Base-by-base conservation (phyloP, 2,888 invertebrate species). In the Troglohyphantes excavatus region DNA sequence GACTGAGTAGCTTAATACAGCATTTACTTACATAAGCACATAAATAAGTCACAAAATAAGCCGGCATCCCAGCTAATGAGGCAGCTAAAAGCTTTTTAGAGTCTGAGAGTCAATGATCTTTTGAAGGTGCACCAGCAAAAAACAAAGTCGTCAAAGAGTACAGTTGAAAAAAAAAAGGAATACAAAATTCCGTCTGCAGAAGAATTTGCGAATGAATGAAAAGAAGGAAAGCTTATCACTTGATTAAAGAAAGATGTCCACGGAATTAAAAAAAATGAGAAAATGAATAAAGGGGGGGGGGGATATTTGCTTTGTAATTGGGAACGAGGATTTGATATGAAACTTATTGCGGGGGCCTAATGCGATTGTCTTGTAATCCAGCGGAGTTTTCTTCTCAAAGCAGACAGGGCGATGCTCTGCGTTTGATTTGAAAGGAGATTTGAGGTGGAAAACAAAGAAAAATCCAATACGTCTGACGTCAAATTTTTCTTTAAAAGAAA, bases 301-400 rank as follows among this genome's bases (percentile, higher is more conserved):
- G 33, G 33, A 70, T 21, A 46, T 46, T 29, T 21, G 13, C 73
- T 46, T 23, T 19, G 19, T 46, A 73, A 73, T 46, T 73, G 73
- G 73, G 39, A 23, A 19, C 17, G 17, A 73, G 26, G 73, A 73
- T 46, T 73, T 73, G 17, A 5, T 23, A 26, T 46, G 73, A 43
- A 73, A 46, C 13, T 7, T 46, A 46, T 73, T 73, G n/a, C 9
- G 21, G 39, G 6, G 21, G 23, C n/a, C 46, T 73, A 73, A 73
- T 73, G 73, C 73, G 73, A 73, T 73, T 73, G 73, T 27, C 19
- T 9, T 46, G 23, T 73, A 46, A 73, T 73, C 73, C 73, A 33
- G 9, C 67, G 17, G n/a, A 7, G 70, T 17, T 21, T 33, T 70
- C 13, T 70, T 13, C 27, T 29, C 5, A 70, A 33, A 17, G 19